phyloP scores from a whole-genome alignment of 2,888 invertebrate genomes.

The Plebejus melissa region DNA sequence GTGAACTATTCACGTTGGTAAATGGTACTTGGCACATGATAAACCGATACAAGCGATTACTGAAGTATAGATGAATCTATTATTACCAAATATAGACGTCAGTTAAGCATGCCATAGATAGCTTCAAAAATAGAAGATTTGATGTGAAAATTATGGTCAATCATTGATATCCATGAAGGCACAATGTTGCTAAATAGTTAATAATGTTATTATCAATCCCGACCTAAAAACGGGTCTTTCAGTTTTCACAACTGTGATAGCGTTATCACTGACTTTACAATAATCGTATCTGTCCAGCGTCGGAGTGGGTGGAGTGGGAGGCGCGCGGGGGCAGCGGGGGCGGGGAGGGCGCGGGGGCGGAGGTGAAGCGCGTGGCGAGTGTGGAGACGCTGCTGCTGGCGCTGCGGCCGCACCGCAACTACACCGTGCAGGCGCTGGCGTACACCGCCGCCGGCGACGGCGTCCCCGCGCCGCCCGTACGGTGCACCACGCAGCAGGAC shows the following conservation, averaged over 20 bases:
- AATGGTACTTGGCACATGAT: too few relatives aligned
- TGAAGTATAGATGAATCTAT: too few relatives aligned
- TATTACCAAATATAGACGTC: too few relatives aligned
- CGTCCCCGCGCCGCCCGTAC: conserved; percentile 85
- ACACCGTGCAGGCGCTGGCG: conserved; percentile 90
- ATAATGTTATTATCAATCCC: neutral
- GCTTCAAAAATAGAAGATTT: too few relatives aligned
- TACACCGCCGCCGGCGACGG: conserved; percentile 93
- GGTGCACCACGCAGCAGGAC: conserved; percentile 92
- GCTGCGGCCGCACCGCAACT: conserved; percentile 90
- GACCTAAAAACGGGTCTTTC: neutral
- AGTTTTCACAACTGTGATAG: neutral
- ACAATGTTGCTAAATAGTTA: too few relatives aligned
- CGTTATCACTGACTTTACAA: conserved; percentile 22
- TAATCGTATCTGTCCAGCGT: conserved; percentile 59
- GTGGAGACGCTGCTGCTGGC: conserved; percentile 89
- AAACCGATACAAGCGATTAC: too few relatives aligned
- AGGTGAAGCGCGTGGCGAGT: conserved; percentile 88
- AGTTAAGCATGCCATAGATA: too few relatives aligned
- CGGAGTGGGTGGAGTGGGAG: conserved; percentile 75
- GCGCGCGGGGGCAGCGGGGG: conserved; percentile 54
- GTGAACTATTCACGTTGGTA: too few relatives aligned
- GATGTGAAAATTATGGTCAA: too few relatives aligned
- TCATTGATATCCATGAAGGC: too few relatives aligned
- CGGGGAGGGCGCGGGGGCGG: conserved; percentile 69